These are phyloP conservation scores for Takifugu ocellatus DNA, from an alignment of 2,797 vertebrate species.

Conservation along the genomic window DNA sequence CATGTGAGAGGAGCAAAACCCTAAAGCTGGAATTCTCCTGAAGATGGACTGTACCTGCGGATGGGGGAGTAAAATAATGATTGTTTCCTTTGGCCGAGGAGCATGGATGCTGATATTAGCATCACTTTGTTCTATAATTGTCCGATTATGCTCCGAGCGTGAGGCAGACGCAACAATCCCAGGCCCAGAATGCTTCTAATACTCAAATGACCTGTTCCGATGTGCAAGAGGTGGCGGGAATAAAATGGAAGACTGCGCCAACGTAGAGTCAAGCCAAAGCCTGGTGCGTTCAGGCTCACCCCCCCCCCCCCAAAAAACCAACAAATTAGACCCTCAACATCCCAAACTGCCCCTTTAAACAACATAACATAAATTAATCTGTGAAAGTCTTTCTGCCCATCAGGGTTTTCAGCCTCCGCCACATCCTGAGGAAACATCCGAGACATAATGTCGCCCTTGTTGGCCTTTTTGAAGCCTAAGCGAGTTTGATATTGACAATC, in stretches of 20 bases:
- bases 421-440: background rate
- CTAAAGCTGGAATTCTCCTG: background rate
- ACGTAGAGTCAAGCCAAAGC: too few species aligned
- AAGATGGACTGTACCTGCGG: background rate
- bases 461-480: background rate
- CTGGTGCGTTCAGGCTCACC: too few species aligned
- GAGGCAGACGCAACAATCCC: background rate
- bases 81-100: background rate
- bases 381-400: background rate
- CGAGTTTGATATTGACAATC: too few species aligned
- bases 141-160: background rate
- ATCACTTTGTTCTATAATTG: background rate
- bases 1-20: conserved; percentile 8
- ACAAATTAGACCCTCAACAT: too few species aligned
- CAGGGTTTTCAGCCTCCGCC: background rate
- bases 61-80: too few species aligned
- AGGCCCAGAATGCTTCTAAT: too few species aligned
- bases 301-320: too few species aligned
- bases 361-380: background rate
- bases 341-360: too few species aligned
- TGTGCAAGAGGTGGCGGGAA: too few species aligned
- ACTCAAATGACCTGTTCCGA: too few species aligned
- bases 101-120: background rate
- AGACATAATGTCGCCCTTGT: too few species aligned
- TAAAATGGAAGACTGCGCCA: too few species aligned